Conservation (phyloP, 2,113 vertebrate genomes). For the Mirza zaza region DNA sequence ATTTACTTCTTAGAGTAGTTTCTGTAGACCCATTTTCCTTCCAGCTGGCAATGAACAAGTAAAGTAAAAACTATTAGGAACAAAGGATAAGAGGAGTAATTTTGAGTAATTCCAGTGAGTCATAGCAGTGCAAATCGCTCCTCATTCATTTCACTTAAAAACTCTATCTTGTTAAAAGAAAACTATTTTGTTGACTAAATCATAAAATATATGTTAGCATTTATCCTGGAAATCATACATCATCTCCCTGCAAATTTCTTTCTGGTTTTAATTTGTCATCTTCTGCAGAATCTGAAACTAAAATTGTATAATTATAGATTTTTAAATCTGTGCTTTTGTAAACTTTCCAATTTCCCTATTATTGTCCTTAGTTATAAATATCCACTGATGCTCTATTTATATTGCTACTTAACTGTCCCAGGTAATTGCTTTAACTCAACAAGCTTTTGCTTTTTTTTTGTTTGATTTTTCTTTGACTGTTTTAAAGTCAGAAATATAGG, state of each 20-base stretch:
- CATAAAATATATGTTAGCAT: neutral
- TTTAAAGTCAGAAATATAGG: neutral
- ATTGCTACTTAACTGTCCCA: neutral
- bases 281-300: neutral
- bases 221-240: neutral
- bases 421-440: neutral
- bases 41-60: slow-evolving; percentile 74
- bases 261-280: neutral
- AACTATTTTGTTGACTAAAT: slow-evolving; percentile 11
- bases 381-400: neutral
- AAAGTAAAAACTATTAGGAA: slow-evolving; percentile 57
- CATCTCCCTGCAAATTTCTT: neutral
- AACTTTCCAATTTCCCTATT: neutral
- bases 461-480: neutral
- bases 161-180: slow-evolving; percentile 48
- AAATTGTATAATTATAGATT: neutral
- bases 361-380: neutral
- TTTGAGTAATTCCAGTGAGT: slow-evolving; percentile 73
- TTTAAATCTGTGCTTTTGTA: neutral
- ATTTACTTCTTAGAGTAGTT: slow-evolving; percentile 71
- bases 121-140: slow-evolving; percentile 19
- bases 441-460: neutral
- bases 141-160: slow-evolving; percentile 67
- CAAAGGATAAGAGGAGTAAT: slow-evolving; percentile 52
- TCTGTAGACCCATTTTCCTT: slow-evolving; percentile 60